Base-by-base conservation (phyloP, 2,888 invertebrate genomes). In the Luffia ferchaultella region DNA sequence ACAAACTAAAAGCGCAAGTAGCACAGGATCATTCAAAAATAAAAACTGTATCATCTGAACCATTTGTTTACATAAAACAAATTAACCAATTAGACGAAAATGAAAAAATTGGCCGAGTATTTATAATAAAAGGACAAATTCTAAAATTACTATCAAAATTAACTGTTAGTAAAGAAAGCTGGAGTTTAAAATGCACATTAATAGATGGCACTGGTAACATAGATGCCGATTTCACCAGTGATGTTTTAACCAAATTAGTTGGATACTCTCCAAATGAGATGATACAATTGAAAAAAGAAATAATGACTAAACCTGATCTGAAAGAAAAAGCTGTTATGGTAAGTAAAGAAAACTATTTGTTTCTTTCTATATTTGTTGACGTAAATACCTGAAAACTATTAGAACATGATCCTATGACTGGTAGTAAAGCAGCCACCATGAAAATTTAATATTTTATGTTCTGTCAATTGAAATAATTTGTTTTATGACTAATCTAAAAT, bases 81-180 rank as follows among this genome's bases (percentile, higher is more conserved):
- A 71, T 85, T 16, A 71, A 71, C 16, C 73, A 76, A 5, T 57
- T 76, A 57, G 57, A 51, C 20, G 67, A 67, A 0, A 54, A 54
- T 9, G 69, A 72, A 15, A 76, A 65, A 52, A 60, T 56, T 1
- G 77, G 76, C 0, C 83, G 74, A 51, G 79, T 74, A 18, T 87
- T 83, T 53, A 85, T 70, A 55, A 80, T 90, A 0, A 86, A 85
- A 60, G 89, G 80, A 0, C 87, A 86, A 61, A 85, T 89, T 50
- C 74, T 85, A 60, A 76, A 70, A 48, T 64, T 89, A 16, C 58
- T 85, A 3, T 84, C 87, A 3, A 88, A 87, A 60, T 64, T 90
- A 53, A 73, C 76, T 0, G 78, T 87, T 1, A 72, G 74, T 15
- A 82, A 85, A 54, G 71, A 77, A 0, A 73, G 68, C 0, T 90